phyloP scores from a whole-genome alignment of 2,113 vertebrate genomes.

The Amblyopsis rosae region DNA sequence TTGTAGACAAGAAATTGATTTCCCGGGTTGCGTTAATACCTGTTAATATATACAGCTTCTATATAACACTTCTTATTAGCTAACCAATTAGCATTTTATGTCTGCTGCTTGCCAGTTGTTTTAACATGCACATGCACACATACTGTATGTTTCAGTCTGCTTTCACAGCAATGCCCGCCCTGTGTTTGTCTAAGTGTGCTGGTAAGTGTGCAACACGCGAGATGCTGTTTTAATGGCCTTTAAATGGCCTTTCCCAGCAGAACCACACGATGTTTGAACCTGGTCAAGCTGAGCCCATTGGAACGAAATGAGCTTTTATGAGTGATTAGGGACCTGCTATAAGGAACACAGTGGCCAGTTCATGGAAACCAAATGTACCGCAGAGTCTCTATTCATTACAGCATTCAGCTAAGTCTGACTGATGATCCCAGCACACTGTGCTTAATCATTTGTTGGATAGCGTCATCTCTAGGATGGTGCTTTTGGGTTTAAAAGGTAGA shows the following conservation, averaged over 20 bases:
- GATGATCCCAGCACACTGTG: constrained; percentile 3
- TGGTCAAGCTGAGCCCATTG: constrained; percentile 36
- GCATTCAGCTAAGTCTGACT: constrained; percentile 19
- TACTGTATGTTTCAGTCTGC: not conserved
- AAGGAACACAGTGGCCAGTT: constrained; percentile 27
- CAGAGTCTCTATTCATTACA: constrained; percentile 12
- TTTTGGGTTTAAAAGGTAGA: not conserved
- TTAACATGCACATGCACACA: too few species aligned
- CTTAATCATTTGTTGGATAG: not conserved
- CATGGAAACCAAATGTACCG: constrained; percentile 3
- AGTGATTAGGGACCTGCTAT: constrained; percentile 37
- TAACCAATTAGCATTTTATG: not conserved
- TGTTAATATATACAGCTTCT: not conserved
- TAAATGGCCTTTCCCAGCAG: constrained; percentile 27
- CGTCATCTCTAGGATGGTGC: too few species aligned
- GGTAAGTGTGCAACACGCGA: not conserved
- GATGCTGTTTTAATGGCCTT: constrained; percentile 42
- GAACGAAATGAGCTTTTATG: constrained; percentile 30
- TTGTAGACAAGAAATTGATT: too few species aligned
- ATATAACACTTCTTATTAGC: not conserved
- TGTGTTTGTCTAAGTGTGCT: constrained; percentile 7
- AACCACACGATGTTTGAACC: constrained; percentile 19
- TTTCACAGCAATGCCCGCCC: constrained; percentile 7
- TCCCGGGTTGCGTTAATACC: not conserved
- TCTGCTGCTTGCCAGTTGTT: not conserved